Conservation (phyloP, 2,113 vertebrate genomes). For the Microcebus ravelobensis region DNA sequence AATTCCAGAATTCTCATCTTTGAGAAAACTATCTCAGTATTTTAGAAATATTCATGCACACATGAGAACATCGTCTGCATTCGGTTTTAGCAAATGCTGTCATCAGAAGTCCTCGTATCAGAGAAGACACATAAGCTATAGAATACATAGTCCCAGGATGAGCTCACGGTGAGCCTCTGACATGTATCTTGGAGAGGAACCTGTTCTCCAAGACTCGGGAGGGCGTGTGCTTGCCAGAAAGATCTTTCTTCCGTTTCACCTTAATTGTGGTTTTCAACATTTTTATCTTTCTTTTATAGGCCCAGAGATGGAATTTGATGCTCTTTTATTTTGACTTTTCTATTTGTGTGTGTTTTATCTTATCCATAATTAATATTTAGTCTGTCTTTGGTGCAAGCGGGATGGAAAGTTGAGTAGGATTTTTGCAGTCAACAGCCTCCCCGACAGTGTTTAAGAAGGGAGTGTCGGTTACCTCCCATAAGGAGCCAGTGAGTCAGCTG, state of each 20-base stretch:
- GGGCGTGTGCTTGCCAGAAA: neutral
- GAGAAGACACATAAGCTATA: neutral
- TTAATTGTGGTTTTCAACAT: neutral
- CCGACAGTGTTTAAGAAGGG: neutral
- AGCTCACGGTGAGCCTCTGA: neutral
- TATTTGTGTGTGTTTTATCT: neutral
- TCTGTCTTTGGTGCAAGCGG: neutral
- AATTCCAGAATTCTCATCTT: conserved; percentile 61
- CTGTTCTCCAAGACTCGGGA: neutral
- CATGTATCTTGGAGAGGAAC: neutral
- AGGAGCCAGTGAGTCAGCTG: neutral
- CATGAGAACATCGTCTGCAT: neutral
- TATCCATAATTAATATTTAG: neutral
- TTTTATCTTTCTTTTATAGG: neutral
- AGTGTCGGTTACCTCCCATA: accelerated
- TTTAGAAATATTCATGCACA: conserved; percentile 49
- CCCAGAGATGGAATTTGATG: neutral
- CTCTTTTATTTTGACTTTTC: neutral
- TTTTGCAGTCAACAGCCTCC: too few relatives aligned
- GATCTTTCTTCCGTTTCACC: neutral
- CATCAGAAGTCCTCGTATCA: accelerated
- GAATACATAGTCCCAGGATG: neutral
- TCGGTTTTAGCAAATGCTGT: neutral
- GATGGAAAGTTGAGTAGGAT: neutral
- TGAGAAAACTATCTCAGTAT: conserved; percentile 24